A percentile compares a stretch with the other conserved stretches of the same genome.
Conservation (phyloP, 2,113 vertebrate genomes). For the Accipiter cooperii region DNA sequence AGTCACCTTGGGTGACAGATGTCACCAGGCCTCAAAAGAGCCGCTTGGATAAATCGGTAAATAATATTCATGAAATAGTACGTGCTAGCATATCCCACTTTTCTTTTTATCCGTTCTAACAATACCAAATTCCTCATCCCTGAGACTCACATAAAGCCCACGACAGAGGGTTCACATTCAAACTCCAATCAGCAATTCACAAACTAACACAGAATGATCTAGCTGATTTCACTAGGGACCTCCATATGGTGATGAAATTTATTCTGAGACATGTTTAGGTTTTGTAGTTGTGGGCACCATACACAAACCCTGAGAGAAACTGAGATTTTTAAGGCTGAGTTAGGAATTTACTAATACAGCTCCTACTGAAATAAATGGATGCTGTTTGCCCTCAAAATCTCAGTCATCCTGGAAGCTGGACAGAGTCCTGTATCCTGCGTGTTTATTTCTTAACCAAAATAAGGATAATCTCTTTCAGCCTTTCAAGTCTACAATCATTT, state of each 20-base stretch:
- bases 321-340: not conserved
- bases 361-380: not conserved
- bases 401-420: not conserved
- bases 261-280: slow-evolving; percentile 60
- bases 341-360: slow-evolving; percentile 1
- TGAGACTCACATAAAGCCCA: slow-evolving; percentile 36
- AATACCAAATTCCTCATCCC: slow-evolving; percentile 45
- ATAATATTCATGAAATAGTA: slow-evolving; percentile 38
- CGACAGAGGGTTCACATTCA: slow-evolving; percentile 33
- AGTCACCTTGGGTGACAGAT: slow-evolving; percentile 42
- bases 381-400: slow-evolving; percentile 2
- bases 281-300: slow-evolving; percentile 25
- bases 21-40: not conserved
- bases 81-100: not conserved
- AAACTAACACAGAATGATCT: slow-evolving; percentile 52
- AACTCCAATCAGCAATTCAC: slow-evolving; percentile 50
- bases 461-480: not conserved
- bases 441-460: not conserved
- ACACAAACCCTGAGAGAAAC: slow-evolving; percentile 14
- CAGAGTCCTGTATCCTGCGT: not conserved
- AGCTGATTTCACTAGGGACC: slow-evolving; percentile 59
- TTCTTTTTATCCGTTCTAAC: slow-evolving; percentile 6
- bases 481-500: not conserved
- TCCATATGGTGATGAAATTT: slow-evolving; percentile 66
- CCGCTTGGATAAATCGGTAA: not conserved